Conservation (phyloP, 2,113 vertebrate genomes). For the Prietella phreatophila region DNA sequence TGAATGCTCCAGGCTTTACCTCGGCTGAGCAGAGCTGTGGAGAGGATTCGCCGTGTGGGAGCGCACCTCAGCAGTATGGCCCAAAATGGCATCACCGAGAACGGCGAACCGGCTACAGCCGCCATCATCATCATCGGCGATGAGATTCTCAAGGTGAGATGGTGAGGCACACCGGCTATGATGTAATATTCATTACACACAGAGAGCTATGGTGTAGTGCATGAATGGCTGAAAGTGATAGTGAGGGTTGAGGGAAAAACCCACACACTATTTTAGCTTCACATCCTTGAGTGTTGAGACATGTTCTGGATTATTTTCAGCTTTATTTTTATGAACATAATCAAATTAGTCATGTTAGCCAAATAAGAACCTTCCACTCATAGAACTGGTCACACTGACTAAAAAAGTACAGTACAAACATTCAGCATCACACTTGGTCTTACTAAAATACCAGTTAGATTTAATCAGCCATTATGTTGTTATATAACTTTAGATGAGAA, state of each 20-base stretch:
- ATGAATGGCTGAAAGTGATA: background rate
- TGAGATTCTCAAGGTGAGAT: slow-evolving; percentile 90
- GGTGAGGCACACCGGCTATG: background rate
- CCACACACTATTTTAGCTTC: background rate
- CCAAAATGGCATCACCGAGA: slow-evolving; percentile 42
- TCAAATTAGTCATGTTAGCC: background rate
- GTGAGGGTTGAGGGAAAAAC: background rate
- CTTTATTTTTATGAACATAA: background rate
- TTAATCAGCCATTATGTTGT: background rate
- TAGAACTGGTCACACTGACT: background rate
- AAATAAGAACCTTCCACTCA: background rate
- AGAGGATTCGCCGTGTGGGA: slow-evolving; percentile 62
- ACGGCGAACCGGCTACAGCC: slow-evolving; percentile 72
- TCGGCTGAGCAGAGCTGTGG: slow-evolving; percentile 61
- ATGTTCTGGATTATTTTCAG: background rate
- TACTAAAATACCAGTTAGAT: background rate
- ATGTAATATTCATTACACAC: background rate
- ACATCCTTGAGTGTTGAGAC: background rate
- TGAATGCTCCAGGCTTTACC: slow-evolving; percentile 62
- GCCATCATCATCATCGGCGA: slow-evolving; percentile 92
- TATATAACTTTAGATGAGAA: background rate
- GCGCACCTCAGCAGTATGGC: slow-evolving; percentile 75
- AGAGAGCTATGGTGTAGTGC: background rate
- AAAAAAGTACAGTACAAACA: background rate
- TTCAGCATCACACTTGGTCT: background rate